Percentiles rank a stretch among this genome's conserved stretches.
These are phyloP conservation scores for Trinectes maculatus DNA, from an alignment of 2,113 vertebrate species.

Conservation along the genomic window DNA sequence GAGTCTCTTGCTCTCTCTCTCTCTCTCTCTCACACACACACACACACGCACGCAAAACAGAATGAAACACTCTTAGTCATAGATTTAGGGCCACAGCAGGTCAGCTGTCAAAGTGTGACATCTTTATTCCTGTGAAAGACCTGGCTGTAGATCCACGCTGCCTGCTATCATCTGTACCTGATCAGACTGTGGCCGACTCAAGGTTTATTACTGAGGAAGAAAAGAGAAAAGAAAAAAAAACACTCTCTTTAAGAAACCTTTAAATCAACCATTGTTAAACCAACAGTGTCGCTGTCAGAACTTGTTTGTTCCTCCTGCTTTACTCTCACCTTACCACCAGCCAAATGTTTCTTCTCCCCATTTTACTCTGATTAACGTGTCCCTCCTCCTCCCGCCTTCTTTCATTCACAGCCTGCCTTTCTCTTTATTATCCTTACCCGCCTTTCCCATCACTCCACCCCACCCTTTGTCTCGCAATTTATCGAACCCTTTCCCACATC, in stretches of 20 bases:
- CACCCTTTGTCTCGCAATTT: slow-evolving; percentile 36
- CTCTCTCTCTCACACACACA: slow-evolving; percentile 10
- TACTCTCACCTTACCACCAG: slow-evolving; percentile 41
- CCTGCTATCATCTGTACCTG: slow-evolving; percentile 77
- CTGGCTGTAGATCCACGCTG: slow-evolving; percentile 69
- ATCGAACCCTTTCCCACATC: slow-evolving; percentile 56
- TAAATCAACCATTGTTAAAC: slow-evolving; percentile 72
- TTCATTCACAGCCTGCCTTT: slow-evolving; percentile 30
- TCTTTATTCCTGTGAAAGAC: slow-evolving; percentile 76
- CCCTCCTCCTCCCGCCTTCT: slow-evolving; percentile 9
- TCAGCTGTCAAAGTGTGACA: slow-evolving; percentile 79
- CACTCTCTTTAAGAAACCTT: slow-evolving; percentile 52
- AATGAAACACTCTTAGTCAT: slow-evolving; percentile 60
- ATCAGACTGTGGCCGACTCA: slow-evolving; percentile 58
- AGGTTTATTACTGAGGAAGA: slow-evolving; percentile 59
- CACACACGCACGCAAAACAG: slow-evolving; percentile 31
- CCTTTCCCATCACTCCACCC: slow-evolving; percentile 28
- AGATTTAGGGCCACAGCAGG: slow-evolving; percentile 73
- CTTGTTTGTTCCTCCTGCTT: slow-evolving; percentile 52
- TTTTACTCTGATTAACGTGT: slow-evolving; percentile 66
- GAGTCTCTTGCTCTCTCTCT: background rate
- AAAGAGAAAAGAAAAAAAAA: background rate
- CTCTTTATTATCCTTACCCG: slow-evolving; percentile 24
- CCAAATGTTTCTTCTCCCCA: slow-evolving; percentile 34
- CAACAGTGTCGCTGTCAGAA: slow-evolving; percentile 48